Percentiles rank a stretch among this genome's conserved stretches.
phyloP scores from a whole-genome alignment of 1,140 invertebrate genomes.

The Drosophila sucinea region DNA sequence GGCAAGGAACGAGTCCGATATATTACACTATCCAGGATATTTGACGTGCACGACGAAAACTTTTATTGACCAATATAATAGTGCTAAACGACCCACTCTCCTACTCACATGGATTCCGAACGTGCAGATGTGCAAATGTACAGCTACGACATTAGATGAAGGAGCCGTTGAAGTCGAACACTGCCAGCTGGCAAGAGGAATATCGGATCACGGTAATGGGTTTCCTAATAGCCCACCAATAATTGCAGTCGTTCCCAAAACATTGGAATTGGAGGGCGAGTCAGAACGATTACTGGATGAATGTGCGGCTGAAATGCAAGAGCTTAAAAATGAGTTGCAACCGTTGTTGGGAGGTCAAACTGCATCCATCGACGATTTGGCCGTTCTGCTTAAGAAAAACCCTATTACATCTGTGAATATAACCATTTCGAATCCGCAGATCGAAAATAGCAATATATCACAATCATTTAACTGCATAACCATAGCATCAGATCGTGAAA shows the following conservation, averaged over 20 bases:
- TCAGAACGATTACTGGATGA: slow-evolving; percentile 39
- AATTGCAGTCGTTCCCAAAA: slow-evolving; percentile 50
- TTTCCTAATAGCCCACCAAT: slow-evolving; percentile 36
- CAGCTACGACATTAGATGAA: slow-evolving; percentile 84
- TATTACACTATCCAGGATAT: slow-evolving; percentile 95
- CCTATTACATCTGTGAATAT: slow-evolving; percentile 87
- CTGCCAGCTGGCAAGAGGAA: slow-evolving; percentile 23
- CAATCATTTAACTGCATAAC: slow-evolving; percentile 75
- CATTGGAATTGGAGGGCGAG: slow-evolving; percentile 34
- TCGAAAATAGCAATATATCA: slow-evolving; percentile 85
- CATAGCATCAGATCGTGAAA: slow-evolving; percentile 61
- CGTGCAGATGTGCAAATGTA: slow-evolving; percentile 93
- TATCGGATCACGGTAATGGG: slow-evolving; percentile 37
- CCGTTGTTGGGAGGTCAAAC: slow-evolving; percentile 83
- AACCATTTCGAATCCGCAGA: slow-evolving; percentile 87
- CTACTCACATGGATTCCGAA: slow-evolving; percentile 98
- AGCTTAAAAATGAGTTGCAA: slow-evolving; percentile 76
- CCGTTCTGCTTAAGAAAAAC: slow-evolving; percentile 80
- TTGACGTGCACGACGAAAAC: slow-evolving; percentile 92
- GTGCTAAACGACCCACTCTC: slow-evolving; percentile 90
- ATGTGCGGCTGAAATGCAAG: slow-evolving; percentile 67
- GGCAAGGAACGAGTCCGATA: slow-evolving; percentile 90
- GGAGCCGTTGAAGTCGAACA: slow-evolving; percentile 19
- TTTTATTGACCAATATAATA: slow-evolving; percentile 88
- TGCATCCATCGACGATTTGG: slow-evolving; percentile 68